Conservation (phyloP, 2,113 vertebrate genomes). For the Dasypus novemcinctus region DNA sequence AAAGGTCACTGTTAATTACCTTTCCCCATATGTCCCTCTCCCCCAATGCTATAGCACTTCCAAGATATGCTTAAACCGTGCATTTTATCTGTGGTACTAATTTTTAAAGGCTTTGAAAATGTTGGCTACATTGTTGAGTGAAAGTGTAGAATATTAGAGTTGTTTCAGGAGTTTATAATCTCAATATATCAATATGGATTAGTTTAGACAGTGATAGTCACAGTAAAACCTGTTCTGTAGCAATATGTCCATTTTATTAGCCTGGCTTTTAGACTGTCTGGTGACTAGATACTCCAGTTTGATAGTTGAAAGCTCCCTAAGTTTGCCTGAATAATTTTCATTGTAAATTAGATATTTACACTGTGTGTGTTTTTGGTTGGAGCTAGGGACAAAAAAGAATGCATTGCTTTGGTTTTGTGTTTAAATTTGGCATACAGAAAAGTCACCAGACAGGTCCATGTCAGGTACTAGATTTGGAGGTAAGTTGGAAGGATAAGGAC, state of each 20-base stretch:
- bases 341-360: not conserved
- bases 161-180: not conserved
- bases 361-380: not conserved
- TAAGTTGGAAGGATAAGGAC: not conserved
- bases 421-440: constrained; percentile 39
- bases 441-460: not conserved
- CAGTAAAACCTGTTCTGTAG: constrained; percentile 39
- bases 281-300: not conserved
- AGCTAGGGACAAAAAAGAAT: not conserved
- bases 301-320: not conserved
- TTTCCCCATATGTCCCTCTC: accelerated
- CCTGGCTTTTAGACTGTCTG: not conserved
- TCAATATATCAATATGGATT: not conserved
- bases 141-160: not conserved
- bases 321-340: constrained; percentile 23
- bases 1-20: not conserved
- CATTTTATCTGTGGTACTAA: constrained; percentile 48
- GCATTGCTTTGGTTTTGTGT: constrained; percentile 31
- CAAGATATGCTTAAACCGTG: not conserved
- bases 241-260: not conserved
- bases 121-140: not conserved
- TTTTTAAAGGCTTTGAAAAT: not conserved
- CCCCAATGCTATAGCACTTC: not conserved
- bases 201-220: not conserved
- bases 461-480: not conserved